These are phyloP conservation scores for Siniperca knerii DNA, from an alignment of 2,113 vertebrate genomes.

Conservation along the genomic window DNA sequence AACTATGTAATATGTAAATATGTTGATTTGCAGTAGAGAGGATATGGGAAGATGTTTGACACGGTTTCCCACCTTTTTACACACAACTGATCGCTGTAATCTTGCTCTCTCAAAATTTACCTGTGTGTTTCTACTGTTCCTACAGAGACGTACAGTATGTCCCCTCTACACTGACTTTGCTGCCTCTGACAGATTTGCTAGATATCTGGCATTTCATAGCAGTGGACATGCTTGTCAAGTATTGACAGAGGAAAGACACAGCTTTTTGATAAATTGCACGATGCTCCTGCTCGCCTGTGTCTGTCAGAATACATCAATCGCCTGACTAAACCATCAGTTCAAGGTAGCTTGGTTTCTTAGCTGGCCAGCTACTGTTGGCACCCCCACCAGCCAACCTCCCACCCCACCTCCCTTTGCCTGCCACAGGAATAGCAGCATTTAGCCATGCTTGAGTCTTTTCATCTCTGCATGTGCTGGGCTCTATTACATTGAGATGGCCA, in stretches of 20 bases:
- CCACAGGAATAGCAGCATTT: conserved; percentile 70
- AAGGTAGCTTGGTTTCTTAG: conserved; percentile 69
- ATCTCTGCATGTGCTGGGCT: conserved; percentile 70
- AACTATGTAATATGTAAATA: background rate
- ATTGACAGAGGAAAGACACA: conserved; percentile 74
- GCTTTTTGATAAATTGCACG: conserved; percentile 81
- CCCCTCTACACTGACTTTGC: conserved; percentile 24
- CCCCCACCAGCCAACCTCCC: conserved; percentile 5
- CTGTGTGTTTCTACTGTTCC: conserved; percentile 1
- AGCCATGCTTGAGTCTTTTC: conserved; percentile 80
- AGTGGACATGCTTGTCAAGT: conserved; percentile 65
- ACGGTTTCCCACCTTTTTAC: background rate
- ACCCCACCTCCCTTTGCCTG: conserved; percentile 32
- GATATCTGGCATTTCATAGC: conserved; percentile 59
- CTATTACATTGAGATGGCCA: conserved; percentile 71
- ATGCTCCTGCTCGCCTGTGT: conserved; percentile 58
- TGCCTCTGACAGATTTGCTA: conserved; percentile 42
- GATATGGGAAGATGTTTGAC: background rate
- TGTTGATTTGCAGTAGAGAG: background rate
- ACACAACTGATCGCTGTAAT: background rate
- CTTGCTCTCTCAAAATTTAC: background rate
- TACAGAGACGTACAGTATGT: background rate
- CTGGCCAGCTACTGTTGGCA: conserved; percentile 35
- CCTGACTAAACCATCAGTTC: conserved; percentile 78
- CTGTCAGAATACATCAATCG: conserved; percentile 82